Conservation (phyloP, 2,888 invertebrate genomes). For the Tyria jacobaeae region DNA sequence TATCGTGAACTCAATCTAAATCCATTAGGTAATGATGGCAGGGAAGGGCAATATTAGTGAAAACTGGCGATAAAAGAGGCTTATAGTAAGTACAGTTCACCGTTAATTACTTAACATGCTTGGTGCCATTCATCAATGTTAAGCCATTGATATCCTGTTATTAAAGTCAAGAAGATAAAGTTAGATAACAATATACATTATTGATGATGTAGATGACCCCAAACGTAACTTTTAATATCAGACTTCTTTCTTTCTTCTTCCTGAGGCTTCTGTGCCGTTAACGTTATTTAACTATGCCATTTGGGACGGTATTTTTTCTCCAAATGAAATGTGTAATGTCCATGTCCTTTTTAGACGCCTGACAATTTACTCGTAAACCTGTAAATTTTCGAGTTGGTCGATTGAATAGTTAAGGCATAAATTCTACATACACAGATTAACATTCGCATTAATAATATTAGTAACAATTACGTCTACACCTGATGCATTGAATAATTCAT, state of each 20-base stretch:
- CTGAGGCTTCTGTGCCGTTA: no score
- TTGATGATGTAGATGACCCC: not conserved
- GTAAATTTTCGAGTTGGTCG: no score
- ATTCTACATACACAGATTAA: no score
- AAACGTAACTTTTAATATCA: not conserved
- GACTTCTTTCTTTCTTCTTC: no score
- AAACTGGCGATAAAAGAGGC: slow-evolving; percentile 6
- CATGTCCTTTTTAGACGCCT: no score
- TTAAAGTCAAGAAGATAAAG: slow-evolving; percentile 6
- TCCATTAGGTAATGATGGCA: slow-evolving; percentile 17
- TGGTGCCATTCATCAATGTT: slow-evolving; percentile 9
- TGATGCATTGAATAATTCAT: not conserved
- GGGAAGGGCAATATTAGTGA: slow-evolving; percentile 4
- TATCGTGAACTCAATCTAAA: slow-evolving; percentile 15
- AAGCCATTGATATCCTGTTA: slow-evolving; percentile 13
- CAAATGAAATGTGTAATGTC: no score
- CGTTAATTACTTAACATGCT: slow-evolving; percentile 12
- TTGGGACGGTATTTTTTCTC: no score
- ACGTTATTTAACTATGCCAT: no score
- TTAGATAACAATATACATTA: slow-evolving; percentile 4
- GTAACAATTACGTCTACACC: not conserved
- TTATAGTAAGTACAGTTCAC: slow-evolving; percentile 10
- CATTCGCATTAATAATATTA: no score
- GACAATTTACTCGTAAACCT: no score
- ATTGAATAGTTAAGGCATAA: no score